Base-by-base conservation (phyloP, 1,140 invertebrate genomes). In the Plectrocnemia conspersa region DNA sequence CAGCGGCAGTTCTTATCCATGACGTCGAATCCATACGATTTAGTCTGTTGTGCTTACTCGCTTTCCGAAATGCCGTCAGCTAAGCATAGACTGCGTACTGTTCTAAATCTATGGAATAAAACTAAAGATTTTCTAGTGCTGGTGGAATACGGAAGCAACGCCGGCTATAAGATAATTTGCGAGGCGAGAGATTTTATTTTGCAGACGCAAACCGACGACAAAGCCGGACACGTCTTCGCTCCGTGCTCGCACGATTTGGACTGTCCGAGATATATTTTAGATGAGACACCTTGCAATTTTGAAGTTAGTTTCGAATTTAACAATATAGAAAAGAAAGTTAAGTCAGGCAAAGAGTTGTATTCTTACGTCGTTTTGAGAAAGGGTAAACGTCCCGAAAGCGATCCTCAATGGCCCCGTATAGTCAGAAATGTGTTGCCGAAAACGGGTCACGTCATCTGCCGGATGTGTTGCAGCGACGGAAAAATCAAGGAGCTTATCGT, bases 21-120 rank as follows among this genome's bases (percentile, higher is more conserved):
- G 2, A 69, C 75, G 22, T 68, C 68, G 65, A 60, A 71, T 38
- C 68, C 62, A 63, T 94, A 89, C 67, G 85, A 91, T 69, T 69
- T 96, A 36, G 87, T 93, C 18, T 73, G 93, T 15, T 84, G 83
- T 61, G 85, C 91, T 5, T 91, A 83, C 67, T 81, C 89, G 1
- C 74, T 95, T 38, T 78, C 94, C 52, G 93, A 96, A 70, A 67
- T 93, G 44, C 83, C 84, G 4, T 78, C 77, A 53, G 68, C 76
- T 46, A 72, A 82, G 64, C 74, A 72, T 25, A 77, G 93, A 45
- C 66, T 91, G 15, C 78, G 89, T 64, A 78, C 79, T 0, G 68
- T 94, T 54, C 70, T 84, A 15, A 88, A 85, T 65, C 72, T 95
- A 11, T 96, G 93, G 92, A 81, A 81, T 32, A 94, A 91, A 75